phyloP scores from a whole-genome alignment of 1,140 invertebrate genomes.

The Stegodyphus dumicola region DNA sequence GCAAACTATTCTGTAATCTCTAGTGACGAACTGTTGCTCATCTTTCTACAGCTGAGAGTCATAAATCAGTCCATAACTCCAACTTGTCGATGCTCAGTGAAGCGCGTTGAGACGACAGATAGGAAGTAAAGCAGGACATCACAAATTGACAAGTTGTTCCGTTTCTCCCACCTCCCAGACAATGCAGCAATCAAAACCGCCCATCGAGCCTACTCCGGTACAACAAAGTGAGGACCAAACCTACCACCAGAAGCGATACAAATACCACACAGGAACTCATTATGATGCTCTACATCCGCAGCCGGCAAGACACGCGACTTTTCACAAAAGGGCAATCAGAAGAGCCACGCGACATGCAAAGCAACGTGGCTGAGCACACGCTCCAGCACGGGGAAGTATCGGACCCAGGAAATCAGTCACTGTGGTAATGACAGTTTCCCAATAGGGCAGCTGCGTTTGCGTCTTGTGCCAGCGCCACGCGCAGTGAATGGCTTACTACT shows the following conservation, averaged over 20 bases:
- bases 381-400: background rate
- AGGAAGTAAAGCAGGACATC: too few relatives aligned
- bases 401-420: constrained; percentile 26
- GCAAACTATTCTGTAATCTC: too few relatives aligned
- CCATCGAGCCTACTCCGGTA: constrained; percentile 23
- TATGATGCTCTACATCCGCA: constrained; percentile 8
- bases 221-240: background rate
- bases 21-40: too few relatives aligned
- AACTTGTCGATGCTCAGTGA: too few relatives aligned
- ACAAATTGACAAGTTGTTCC: constrained; percentile 55
- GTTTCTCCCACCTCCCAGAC: constrained; percentile 1
- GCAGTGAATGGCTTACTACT: too few relatives aligned
- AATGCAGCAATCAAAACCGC: constrained; percentile 51
- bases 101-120: too few relatives aligned
- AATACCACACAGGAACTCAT: constrained; percentile 54
- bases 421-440: constrained; percentile 26
- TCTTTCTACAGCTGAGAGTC: too few relatives aligned
- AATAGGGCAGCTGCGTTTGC: background rate
- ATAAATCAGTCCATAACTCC: too few relatives aligned
- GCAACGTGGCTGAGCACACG: background rate
- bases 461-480: too few relatives aligned
- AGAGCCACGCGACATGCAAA: background rate
- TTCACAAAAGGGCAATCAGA: constrained; percentile 39
- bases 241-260: background rate
- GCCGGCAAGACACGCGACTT: constrained; percentile 29